Percentiles rank a stretch among this genome's conserved stretches.
These are phyloP conservation scores for Tetropium fuscum DNA, from an alignment of 2,888 invertebrate genomes.

Conservation along the genomic window DNA sequence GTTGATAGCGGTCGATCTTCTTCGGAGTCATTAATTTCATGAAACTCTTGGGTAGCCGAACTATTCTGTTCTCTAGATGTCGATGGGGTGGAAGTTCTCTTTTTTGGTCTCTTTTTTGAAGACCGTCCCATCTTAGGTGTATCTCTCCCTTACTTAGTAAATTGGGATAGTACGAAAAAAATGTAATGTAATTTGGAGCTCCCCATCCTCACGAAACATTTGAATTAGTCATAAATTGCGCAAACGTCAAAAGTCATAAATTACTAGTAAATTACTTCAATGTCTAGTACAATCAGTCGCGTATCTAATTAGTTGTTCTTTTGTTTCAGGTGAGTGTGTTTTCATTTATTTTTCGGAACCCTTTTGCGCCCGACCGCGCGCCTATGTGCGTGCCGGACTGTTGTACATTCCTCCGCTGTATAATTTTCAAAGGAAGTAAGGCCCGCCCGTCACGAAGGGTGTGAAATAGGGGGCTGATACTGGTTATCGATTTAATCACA, in stretches of 20 bases:
- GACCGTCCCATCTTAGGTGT: too few species aligned
- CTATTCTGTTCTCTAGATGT: too few species aligned
- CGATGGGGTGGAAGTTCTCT: too few species aligned
- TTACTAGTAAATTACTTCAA: background rate
- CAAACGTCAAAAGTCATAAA: background rate
- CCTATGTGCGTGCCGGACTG: background rate
- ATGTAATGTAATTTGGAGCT: too few species aligned
- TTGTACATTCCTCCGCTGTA: conserved; percentile 11
- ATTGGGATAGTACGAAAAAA: too few species aligned
- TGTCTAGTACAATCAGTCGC: background rate
- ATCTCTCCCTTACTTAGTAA: too few species aligned
- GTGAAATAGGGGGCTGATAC: background rate
- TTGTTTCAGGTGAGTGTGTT: conserved; percentile 13
- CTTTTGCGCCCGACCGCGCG: background rate
- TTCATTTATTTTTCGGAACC: background rate
- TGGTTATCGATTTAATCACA: conserved; percentile 1
- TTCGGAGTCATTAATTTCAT: too few species aligned
- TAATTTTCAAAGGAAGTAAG: conserved; percentile 5
- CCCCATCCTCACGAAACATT: too few species aligned
- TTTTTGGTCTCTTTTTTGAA: too few species aligned
- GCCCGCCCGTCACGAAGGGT: conserved; percentile 14
- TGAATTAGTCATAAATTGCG: too few species aligned
- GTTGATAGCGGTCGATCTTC: too few species aligned
- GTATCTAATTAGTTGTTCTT: background rate
- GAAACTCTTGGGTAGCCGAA: too few species aligned